Evolutionary conservation across 1,140 invertebrate genomes (phyloP).

Genomic region (Nylanderia fulva): DNA sequence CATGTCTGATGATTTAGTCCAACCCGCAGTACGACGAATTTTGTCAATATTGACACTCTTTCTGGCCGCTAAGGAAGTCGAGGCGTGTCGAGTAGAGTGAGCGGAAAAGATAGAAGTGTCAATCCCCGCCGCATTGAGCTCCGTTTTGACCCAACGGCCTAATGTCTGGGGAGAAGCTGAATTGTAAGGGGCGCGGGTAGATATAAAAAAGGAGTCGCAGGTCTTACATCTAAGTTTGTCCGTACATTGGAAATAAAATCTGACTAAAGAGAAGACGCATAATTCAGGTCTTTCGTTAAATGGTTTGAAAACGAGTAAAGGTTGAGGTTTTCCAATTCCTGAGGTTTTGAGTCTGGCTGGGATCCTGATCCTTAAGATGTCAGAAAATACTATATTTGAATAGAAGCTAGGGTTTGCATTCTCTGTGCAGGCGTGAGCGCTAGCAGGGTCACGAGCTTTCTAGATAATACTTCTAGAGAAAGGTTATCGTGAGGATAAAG

Average conservation of each 20-base stretch:
- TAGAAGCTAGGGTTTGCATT: not conserved
- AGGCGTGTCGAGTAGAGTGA: not conserved
- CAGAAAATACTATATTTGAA: not conserved
- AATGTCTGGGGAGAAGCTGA: not conserved
- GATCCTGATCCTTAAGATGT: too few relatives aligned
- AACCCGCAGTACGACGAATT: not conserved
- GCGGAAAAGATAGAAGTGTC: too few relatives aligned
- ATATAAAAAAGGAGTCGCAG: not conserved
- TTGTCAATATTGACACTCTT: not conserved
- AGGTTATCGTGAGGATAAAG: too few relatives aligned
- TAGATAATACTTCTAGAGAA: too few relatives aligned
- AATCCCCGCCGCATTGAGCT: not conserved
- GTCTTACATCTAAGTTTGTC: not conserved
- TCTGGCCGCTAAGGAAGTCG: not conserved
- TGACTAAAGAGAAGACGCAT: not conserved
- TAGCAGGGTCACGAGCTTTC: not conserved
- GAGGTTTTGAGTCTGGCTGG: too few relatives aligned
- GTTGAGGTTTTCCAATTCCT: too few relatives aligned
- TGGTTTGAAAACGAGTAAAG: too few relatives aligned
- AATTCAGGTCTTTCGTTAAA: not conserved
- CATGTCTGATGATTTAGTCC: not conserved
- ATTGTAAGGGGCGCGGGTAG: not conserved
- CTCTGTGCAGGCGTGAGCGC: not conserved
- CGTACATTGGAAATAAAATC: not conserved
- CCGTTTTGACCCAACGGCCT: not conserved